Evolutionary conservation across 2,113 vertebrate genomes (phyloP), one percentile per base, ranked within the genome.

Genomic region (Grammomys surdaster): DNA sequence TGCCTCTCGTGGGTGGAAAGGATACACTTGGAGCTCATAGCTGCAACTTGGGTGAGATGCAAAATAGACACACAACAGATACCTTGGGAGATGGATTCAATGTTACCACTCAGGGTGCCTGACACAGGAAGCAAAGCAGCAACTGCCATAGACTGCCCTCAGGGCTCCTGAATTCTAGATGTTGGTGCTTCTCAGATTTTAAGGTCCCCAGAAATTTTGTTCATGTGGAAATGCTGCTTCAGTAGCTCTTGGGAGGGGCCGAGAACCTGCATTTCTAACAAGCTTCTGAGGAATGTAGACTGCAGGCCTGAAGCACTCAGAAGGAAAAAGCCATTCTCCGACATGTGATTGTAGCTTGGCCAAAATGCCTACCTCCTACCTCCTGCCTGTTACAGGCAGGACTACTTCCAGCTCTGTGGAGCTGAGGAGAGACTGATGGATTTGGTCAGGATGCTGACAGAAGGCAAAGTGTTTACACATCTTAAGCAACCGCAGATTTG

Each of bases 141-240:
- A 78, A 78, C 82, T 12, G 60, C 28, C 48, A 69, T 36, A 80
- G 67, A 73, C 43, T 80, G 28, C 31, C 26, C 4, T 67, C 46
- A 28, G 40, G 92, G 82, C 22, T 58, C 85, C 96, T 92, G 36
- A 80, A 70, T 20, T 43, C 17, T 46, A 43, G 67, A 16, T 16
- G 19, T 31, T 26, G 4, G 12, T 10, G n/a, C 48, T 70, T 78
- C 84, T 93, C 33, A 48, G 58, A 91, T 16, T 75, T 73, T 63
- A 24, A 46, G 40, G 43, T 36, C 40, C 28, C 36, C 14, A 11
- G 88, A 84, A 33, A 48, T 72, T 58, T 70, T 94, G 56, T 80
- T 90, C 87, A 95, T 85, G 85, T 77, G 54, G 60, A 93, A 65
- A 72, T 86, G 92, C 43, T 81, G n/a, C 67, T 76, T 92, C 58